Base-by-base conservation (phyloP, 2,888 invertebrate genomes). In the Pollenia labialis region DNA sequence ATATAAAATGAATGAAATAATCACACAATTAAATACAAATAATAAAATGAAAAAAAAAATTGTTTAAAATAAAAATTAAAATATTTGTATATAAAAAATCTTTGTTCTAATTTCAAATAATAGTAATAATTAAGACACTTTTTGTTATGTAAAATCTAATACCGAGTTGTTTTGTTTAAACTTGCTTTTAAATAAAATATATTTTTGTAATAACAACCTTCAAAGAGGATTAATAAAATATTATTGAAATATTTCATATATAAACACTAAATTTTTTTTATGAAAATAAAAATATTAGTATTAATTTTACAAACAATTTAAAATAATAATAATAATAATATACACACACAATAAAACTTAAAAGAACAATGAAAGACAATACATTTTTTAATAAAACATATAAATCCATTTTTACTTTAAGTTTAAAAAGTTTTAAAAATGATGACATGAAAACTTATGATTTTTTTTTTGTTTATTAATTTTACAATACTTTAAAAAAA, bases 81-180 rank as follows among this genome's bases (percentile, higher is more conserved):
- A 62, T 50, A 50, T 62, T 14, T 58, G 48, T 74, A 32, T 75
- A 56, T 80, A 60, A 69, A 80, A 82, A 86, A 85, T 80, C 52
- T 84, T 84, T 87, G 81, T 87, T 84, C 76, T 81, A 72, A 42
- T 74, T 83, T 81, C 81, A 74, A 87, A 71, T 60, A 79, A 52
- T 40, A 69, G 9, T 16, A 50, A 84, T 81, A 81, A 71, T 71
- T 75, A 82, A 82, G 79, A 86, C 85, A 82, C 85, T 82, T 72
- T 64, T 77, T 74, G 18, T 68, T 76, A 32, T 66, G 40, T 64
- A 46, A 69, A 80, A 75, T 71, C 52, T 82, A 79, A 85, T 82
- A 85, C 79, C 74, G 76, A 71, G 72, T 79, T 44, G 64, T 66
- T 81, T 72, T 66, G 10, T 52, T 48, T 42, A 16, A 4, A 18